Percentiles rank a stretch among this genome's conserved stretches.
Evolutionary conservation across 2,797 vertebrate species (phyloP).

Genomic region (Acomys russatus): DNA sequence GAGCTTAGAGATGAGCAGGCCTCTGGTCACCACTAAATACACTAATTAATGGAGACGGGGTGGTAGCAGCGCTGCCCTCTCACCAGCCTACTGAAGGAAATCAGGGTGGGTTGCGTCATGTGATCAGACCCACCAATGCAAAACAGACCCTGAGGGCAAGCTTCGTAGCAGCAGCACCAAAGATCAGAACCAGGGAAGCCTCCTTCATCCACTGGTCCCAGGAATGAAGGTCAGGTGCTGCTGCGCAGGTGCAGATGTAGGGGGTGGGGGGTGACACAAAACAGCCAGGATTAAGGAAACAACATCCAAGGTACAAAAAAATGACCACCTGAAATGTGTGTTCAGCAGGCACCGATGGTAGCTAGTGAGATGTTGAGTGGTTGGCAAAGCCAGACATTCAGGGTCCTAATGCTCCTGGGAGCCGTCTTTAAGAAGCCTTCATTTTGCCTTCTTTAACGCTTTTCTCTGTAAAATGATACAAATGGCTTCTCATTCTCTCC

Average conservation of each 20-base stretch:
- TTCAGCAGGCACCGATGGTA: background rate
- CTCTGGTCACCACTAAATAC: background rate
- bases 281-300: slow-evolving; percentile 20
- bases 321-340: background rate
- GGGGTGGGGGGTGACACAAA: background rate
- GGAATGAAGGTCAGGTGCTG: slow-evolving; percentile 38
- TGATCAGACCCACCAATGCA: background rate
- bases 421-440: slow-evolving; percentile 72
- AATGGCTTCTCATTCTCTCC: slow-evolving; percentile 68
- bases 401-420: background rate
- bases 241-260: background rate
- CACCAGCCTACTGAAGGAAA: background rate
- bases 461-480: slow-evolving; percentile 77
- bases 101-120: background rate
- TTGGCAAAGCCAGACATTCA: background rate
- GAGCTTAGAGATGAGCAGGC: background rate
- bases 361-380: slow-evolving; percentile 1
- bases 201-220: background rate
- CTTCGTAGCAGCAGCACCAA: background rate
- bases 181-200: slow-evolving; percentile 30
- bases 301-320: background rate
- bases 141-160: background rate
- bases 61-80: background rate
- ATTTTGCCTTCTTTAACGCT: slow-evolving; percentile 71
- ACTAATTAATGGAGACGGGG: background rate